A percentile compares a stretch with the other conserved stretches of the same genome.
Evolutionary conservation across 2,888 invertebrate species (phyloP).

Genomic region (Drosophila peninsularis): DNA sequence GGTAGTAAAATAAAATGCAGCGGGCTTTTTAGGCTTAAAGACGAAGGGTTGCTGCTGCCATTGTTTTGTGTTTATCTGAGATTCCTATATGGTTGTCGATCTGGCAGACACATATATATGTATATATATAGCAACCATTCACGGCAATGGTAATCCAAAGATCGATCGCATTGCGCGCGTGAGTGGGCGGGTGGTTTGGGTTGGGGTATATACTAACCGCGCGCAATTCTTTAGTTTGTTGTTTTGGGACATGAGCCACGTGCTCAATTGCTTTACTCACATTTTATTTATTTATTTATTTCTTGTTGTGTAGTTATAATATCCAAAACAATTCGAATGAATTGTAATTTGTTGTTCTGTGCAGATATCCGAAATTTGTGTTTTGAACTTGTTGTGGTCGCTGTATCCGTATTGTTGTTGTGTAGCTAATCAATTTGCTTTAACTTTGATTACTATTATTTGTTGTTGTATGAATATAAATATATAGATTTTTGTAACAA

Average conservation of each 20-base stretch:
- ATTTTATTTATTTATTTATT: constrained; percentile 12
- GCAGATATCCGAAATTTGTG: constrained; percentile 44
- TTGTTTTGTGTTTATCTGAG: background rate
- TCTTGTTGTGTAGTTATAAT: constrained; percentile 11
- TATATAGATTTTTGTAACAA: constrained; percentile 38
- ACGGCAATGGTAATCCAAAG: background rate
- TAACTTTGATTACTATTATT: constrained; percentile 1
- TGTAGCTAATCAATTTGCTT: constrained; percentile 14
- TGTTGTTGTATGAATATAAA: constrained; percentile 33
- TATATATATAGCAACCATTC: constrained; percentile 4
- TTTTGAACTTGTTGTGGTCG: constrained; percentile 30
- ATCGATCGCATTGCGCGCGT: constrained; percentile 13
- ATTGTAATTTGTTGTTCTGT: constrained; percentile 11
- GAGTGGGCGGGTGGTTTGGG: background rate
- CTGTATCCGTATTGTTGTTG: constrained; percentile 34
- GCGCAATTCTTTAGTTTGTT: constrained; percentile 1
- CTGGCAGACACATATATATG: background rate
- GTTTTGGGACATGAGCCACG: constrained; percentile 32
- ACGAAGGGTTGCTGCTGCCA: constrained; percentile 11
- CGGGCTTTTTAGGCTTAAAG: constrained; percentile 21
- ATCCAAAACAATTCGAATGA: constrained; percentile 27
- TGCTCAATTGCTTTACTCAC: constrained; percentile 39
- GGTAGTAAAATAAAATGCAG: constrained; percentile 35
- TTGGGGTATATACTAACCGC: background rate
- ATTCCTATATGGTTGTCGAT: background rate